Percentiles rank a stretch among this genome's conserved stretches.
phyloP scores from a whole-genome alignment of 1,140 invertebrate species.

The Cryptotermes secundus region DNA sequence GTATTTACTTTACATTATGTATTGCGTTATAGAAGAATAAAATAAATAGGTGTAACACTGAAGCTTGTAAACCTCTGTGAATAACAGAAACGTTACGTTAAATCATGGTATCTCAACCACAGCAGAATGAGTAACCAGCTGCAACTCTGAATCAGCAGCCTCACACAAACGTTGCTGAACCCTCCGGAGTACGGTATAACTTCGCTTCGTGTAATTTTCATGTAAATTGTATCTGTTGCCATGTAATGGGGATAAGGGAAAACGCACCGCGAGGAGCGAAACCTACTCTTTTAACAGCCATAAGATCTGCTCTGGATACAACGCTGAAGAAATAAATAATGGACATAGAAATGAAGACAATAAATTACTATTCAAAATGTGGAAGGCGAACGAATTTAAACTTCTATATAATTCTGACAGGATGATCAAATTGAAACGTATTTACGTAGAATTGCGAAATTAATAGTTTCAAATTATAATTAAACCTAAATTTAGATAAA shows the following conservation, averaged over 20 bases:
- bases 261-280: neutral
- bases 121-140: neutral
- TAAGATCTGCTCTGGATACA: neutral
- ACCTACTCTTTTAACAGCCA: neutral
- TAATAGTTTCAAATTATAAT: too few species aligned
- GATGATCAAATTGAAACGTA: too few species aligned
- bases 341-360: neutral
- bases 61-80: neutral
- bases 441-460: too few species aligned
- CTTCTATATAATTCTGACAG: too few species aligned
- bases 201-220: neutral
- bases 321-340: neutral
- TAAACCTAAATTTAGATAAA: too few species aligned
- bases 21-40: too few species aligned
- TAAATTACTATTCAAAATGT: neutral
- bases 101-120: neutral
- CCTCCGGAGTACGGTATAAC: neutral
- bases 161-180: neutral
- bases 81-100: neutral
- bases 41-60: too few species aligned
- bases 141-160: neutral
- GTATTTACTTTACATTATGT: too few species aligned
- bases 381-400: too few species aligned
- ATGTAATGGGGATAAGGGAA: neutral
- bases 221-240: slow-evolving; percentile 8